Evolutionary conservation across 1,140 invertebrate species (phyloP).

Genomic region (Pseudomyrmex flavicornis): DNA sequence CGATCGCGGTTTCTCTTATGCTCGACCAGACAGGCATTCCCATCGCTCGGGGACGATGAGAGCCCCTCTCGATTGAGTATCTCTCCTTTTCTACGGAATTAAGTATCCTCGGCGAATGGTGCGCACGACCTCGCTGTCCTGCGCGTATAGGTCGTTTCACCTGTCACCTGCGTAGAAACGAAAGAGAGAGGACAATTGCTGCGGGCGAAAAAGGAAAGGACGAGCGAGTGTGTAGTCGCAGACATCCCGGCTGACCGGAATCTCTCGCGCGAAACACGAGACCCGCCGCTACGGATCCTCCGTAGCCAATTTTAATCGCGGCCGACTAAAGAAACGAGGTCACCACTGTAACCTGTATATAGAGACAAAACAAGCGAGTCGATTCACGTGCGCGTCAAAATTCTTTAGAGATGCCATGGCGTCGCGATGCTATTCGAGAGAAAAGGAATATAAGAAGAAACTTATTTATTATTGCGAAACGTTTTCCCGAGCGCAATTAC

Average conservation of each 20-base stretch:
- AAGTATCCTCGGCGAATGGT: slow-evolving; percentile 70
- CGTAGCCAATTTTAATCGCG: slow-evolving; percentile 13
- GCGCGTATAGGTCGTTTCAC: slow-evolving; percentile 76
- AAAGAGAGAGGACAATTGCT: slow-evolving; percentile 73
- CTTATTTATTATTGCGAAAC: too few relatives aligned
- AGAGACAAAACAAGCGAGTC: not conserved
- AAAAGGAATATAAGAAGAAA: too few relatives aligned
- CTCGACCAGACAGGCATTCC: slow-evolving; percentile 49
- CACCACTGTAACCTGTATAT: not conserved
- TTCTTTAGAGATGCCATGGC: not conserved
- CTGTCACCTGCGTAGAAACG: slow-evolving; percentile 73
- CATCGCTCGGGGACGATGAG: slow-evolving; percentile 51
- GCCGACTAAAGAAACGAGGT: slow-evolving; percentile 39
- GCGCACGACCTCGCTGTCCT: slow-evolving; percentile 70
- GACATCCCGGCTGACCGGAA: slow-evolving; percentile 59
- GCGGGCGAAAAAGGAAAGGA: slow-evolving; percentile 70
- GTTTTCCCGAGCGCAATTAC: too few relatives aligned
- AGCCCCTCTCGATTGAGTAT: slow-evolving; percentile 63
- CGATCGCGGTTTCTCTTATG: slow-evolving; percentile 56
- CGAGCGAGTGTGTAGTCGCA: slow-evolving; percentile 43
- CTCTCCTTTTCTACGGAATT: slow-evolving; percentile 72
- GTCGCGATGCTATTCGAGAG: too few relatives aligned
- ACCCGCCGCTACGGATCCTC: not conserved
- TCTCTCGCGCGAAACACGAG: slow-evolving; percentile 22
- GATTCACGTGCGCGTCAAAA: slow-evolving; percentile 25